Percentiles rank a stretch among this genome's conserved stretches.
Evolutionary conservation across 2,113 vertebrate species (phyloP).

Genomic region (Forbesichthys agassizii): DNA sequence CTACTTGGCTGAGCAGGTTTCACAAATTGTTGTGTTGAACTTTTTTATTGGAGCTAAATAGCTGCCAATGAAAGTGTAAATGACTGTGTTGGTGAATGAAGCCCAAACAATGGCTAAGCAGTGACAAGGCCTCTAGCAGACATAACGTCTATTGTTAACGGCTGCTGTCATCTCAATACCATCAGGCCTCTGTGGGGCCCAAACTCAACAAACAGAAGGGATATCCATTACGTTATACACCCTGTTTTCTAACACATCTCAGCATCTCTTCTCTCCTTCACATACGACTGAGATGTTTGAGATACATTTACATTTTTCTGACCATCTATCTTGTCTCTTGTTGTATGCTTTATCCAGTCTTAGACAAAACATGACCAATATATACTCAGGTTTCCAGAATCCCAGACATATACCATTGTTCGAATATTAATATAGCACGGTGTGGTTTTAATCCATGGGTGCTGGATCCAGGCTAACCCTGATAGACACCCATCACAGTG

Average conservation of each 20-base stretch:
- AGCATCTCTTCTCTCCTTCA: neutral
- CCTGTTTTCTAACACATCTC: neutral
- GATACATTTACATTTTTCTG: no score
- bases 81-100: slow-evolving; percentile 70
- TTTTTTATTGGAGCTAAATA: slow-evolving; percentile 80
- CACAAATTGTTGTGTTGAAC: slow-evolving; percentile 82
- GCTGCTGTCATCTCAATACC: slow-evolving; percentile 63
- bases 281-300: no score
- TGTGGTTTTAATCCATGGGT: no score
- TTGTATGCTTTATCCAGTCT: no score
- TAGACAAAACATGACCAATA: no score
- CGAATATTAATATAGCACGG: no score
- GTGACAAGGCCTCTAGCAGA: slow-evolving; percentile 64
- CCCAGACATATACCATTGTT: no score
- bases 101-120: slow-evolving; percentile 62
- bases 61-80: slow-evolving; percentile 81
- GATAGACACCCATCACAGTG: no score
- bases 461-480: no score
- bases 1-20: slow-evolving; percentile 74
- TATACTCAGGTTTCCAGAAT: no score
- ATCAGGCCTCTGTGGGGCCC: slow-evolving; percentile 48
- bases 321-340: no score
- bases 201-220: neutral
- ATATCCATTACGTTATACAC: neutral
- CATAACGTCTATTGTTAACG: slow-evolving; percentile 72